phyloP scores from a whole-genome alignment of 1,140 invertebrate genomes.

The Gonioctena quinquepunctata region DNA sequence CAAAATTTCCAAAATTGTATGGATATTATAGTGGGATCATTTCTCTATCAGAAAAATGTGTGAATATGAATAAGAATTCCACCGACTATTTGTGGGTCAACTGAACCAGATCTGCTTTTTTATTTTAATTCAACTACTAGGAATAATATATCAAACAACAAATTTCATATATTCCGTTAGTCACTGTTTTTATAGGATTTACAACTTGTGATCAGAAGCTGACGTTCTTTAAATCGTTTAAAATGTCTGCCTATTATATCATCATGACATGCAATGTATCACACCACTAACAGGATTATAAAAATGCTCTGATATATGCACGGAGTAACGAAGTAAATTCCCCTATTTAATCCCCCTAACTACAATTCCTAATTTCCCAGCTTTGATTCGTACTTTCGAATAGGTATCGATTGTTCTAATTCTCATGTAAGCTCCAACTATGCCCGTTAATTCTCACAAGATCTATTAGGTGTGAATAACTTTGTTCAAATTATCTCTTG shows the following conservation, averaged over 20 bases:
- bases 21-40: too few relatives aligned
- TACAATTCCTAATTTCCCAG: background rate
- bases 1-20: too few relatives aligned
- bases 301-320: background rate
- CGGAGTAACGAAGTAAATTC: background rate
- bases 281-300: background rate
- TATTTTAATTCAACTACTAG: too few relatives aligned
- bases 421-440: constrained; percentile 7
- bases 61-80: too few relatives aligned
- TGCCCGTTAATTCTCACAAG: background rate
- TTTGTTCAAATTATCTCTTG: background rate
- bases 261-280: too few relatives aligned
- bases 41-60: too few relatives aligned
- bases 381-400: background rate
- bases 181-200: too few relatives aligned
- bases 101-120: too few relatives aligned
- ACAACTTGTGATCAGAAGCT: too few relatives aligned
- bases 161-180: too few relatives aligned
- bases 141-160: too few relatives aligned
- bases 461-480: constrained; percentile 1
- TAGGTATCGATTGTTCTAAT: constrained; percentile 3
- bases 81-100: too few relatives aligned
- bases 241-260: background rate
- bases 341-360: constrained; percentile 3
- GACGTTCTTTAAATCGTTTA: background rate